Evolutionary conservation across 2,797 vertebrate species (phyloP).

Genomic region (Nyctibius grandis): DNA sequence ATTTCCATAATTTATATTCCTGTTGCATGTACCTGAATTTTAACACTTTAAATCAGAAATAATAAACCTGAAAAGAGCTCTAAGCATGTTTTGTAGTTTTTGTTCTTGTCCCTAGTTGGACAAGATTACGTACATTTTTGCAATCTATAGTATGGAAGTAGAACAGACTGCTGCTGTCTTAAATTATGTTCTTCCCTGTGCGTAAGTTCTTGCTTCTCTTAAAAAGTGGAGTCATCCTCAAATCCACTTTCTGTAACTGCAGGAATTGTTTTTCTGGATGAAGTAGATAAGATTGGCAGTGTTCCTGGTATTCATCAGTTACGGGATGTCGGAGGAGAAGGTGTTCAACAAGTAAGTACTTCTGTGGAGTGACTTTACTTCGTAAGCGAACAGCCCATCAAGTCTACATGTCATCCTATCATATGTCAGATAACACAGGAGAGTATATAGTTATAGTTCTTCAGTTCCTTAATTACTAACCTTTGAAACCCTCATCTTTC

Average conservation of each 20-base stretch:
- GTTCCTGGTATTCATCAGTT: slow-evolving; percentile 98
- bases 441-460: neutral
- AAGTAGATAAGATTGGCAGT: slow-evolving; percentile 99
- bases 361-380: slow-evolving; percentile 7
- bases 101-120: too few species aligned
- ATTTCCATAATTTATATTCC: neutral
- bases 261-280: slow-evolving; percentile 99
- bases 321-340: slow-evolving; percentile 97
- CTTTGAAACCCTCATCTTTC: neutral
- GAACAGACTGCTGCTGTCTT: neutral
- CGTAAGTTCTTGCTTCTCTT: slow-evolving; percentile 7
- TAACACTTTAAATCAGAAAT: neutral
- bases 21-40: neutral
- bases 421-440: neutral
- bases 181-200: neutral
- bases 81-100: rapidly evolving
- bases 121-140: too few species aligned
- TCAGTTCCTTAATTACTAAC: neutral
- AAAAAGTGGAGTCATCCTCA: slow-evolving; percentile 33
- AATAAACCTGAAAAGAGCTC: neutral
- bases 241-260: slow-evolving; percentile 24
- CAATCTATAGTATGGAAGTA: neutral
- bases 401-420: neutral
- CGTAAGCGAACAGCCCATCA: neutral
- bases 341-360: slow-evolving; percentile 93